Base-by-base conservation (phyloP, 2,888 invertebrate species). In the Pharmacophagus antenor region DNA sequence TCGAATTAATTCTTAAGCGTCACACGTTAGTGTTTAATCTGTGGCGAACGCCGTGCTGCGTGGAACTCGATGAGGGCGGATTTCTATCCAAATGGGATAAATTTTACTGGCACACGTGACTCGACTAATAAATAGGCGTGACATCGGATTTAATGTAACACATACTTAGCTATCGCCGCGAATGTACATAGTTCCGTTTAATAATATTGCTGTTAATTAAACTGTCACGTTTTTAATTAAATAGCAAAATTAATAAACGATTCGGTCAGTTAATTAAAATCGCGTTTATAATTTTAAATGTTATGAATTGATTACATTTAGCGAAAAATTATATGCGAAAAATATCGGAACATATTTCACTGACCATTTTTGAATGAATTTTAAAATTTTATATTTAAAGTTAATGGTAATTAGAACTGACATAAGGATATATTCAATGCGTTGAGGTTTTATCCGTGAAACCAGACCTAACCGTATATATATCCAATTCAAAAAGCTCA, bases 31-130 rank as follows among this genome's bases (percentile, higher is more conserved):
- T 63, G 64, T 65, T 65, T 65, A 67, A 67, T 65, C 64, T 63
- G 64, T 62, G 62, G 62, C 66, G 65, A 65, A 63, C 59, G 62
- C 63, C 58, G 63, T 60, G 64, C 60, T 59, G 57, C 63, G 62
- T 64, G 61, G 63, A 58, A 62, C 63, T 62, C 63, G 60, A 61
- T 59, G 61, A 42, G 62, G 50, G 63, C 56, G 64, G 62, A 64
- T 66, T 64, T 65, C 65, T 63, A 70, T 68, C 70, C 67, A 70
- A 74, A 69, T 66, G 73, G 76, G 74, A 81, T 82, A 82, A 80
- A 82, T 82, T 80, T 68, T 61, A 65, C 64, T 71, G 68, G 69
- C n/a, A 74, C 71, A 76, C 81, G 80, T 80, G 81, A 79, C 82
- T 76, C 67, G 74, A 70, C 68, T 75, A 74, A 80, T 82, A 83